phyloP scores from a whole-genome alignment of 2,113 vertebrate genomes.

The Silurus meridionalis region DNA sequence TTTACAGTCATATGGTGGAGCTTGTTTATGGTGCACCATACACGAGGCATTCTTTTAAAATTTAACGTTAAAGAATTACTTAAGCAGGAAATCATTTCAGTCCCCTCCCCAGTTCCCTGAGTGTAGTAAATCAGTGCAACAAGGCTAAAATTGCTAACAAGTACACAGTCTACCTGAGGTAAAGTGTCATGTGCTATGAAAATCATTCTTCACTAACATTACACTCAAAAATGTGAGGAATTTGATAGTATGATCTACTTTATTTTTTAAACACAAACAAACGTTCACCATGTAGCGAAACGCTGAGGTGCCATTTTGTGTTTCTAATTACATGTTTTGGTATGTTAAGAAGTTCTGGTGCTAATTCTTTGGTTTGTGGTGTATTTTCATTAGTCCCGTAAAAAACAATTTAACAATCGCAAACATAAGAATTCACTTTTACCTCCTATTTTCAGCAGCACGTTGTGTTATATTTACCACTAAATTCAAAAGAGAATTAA shows the following conservation, averaged over 20 bases:
- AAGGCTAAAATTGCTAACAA: neutral
- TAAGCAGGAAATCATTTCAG: neutral
- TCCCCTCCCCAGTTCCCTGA: neutral
- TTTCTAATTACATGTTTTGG: neutral
- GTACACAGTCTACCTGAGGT: neutral
- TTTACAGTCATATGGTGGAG: conserved; percentile 60
- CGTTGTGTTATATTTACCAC: neutral
- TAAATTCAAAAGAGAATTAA: neutral
- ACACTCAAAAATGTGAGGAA: neutral
- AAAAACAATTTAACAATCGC: neutral
- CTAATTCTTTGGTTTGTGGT: neutral
- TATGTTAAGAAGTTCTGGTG: neutral
- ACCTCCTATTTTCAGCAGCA: neutral
- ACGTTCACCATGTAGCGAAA: neutral
- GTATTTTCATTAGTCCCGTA: neutral
- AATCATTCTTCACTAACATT: neutral
- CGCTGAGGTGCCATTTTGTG: neutral
- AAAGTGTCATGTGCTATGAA: neutral
- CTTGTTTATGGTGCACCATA: conserved; percentile 63
- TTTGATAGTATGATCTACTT: neutral
- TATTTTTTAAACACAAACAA: neutral
- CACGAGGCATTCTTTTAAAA: neutral
- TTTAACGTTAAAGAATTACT: neutral
- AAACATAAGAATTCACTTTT: neutral
- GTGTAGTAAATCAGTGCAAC: neutral